Evolutionary conservation across 37 sponge, comb jelly and placozoan species (phyloP).

Genomic region (Ephydatia muelleri): DNA sequence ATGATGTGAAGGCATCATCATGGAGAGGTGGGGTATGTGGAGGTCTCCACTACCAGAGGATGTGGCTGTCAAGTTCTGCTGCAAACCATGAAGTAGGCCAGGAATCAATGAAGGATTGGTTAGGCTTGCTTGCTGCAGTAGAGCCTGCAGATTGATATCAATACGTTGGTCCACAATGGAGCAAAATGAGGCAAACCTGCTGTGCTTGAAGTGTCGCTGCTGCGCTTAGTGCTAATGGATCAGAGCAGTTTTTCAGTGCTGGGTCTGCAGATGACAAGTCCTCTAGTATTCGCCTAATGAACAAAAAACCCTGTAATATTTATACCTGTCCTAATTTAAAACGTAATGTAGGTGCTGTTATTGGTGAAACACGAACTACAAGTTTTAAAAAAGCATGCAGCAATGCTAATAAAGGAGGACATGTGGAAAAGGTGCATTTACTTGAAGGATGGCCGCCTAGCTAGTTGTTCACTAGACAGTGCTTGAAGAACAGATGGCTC

Average conservation of each 20-base stretch:
- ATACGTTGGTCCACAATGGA: no score
- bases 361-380: no score
- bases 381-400: no score
- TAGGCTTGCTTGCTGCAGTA: conserved; percentile 31
- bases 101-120: conserved; percentile 49
- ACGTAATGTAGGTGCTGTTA: no score
- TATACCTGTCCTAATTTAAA: no score
- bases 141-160: neutral
- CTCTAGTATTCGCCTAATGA: conserved; percentile 50
- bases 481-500: conserved; percentile 46
- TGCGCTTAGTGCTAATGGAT: conserved; percentile 23
- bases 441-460: conserved; percentile 76
- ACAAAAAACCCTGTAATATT: neutral
- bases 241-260: conserved; percentile 23
- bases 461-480: conserved; percentile 60
- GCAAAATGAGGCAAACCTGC: neutral
- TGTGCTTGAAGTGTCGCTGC: conserved; percentile 39
- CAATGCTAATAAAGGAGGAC: no score
- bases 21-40: conserved; percentile 22
- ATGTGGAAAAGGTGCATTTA: conserved; percentile 16
- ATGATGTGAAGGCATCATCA: conserved; percentile 55
- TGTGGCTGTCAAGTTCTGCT: conserved; percentile 15
- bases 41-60: conserved; percentile 4
- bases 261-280: conserved; percentile 55
- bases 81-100: conserved; percentile 40